phyloP scores from a whole-genome alignment of 2,797 vertebrate species.

The Eulemur coronatus region DNA sequence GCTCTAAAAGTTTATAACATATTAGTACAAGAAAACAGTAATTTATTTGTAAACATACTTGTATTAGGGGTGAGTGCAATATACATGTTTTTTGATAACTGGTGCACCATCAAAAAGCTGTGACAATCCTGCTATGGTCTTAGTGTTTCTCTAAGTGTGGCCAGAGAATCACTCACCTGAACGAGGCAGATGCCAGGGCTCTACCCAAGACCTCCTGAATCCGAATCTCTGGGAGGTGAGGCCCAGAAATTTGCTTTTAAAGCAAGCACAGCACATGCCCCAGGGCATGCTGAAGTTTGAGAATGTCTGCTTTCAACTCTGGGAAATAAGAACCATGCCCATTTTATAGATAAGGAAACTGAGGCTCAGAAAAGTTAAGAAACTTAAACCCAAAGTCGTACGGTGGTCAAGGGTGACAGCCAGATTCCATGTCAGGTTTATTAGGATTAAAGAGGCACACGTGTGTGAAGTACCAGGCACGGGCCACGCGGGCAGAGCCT shows the following conservation, averaged over 20 bases:
- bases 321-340: not conserved
- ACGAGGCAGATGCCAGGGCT: not conserved
- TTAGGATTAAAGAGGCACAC: not conserved
- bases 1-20: not conserved
- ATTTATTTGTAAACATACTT: not conserved
- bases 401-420: not conserved
- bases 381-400: not conserved
- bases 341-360: not conserved
- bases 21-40: not conserved
- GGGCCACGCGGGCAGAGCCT: rapidly evolving
- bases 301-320: not conserved
- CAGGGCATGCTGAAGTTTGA: not conserved
- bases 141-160: not conserved
- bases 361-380: not conserved
- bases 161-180: not conserved
- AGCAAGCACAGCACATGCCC: not conserved
- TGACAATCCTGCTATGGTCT: not conserved
- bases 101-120: not conserved
- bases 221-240: not conserved
- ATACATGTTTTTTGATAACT: not conserved
- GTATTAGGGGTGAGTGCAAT: not conserved
- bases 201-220: not conserved
- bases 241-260: not conserved
- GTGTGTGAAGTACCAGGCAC: not conserved
- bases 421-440: too few relatives aligned